Percentiles rank a stretch among this genome's conserved stretches.
Conservation (phyloP, 92 coral and sea anemone species). For the Bergia sp. region DNA sequence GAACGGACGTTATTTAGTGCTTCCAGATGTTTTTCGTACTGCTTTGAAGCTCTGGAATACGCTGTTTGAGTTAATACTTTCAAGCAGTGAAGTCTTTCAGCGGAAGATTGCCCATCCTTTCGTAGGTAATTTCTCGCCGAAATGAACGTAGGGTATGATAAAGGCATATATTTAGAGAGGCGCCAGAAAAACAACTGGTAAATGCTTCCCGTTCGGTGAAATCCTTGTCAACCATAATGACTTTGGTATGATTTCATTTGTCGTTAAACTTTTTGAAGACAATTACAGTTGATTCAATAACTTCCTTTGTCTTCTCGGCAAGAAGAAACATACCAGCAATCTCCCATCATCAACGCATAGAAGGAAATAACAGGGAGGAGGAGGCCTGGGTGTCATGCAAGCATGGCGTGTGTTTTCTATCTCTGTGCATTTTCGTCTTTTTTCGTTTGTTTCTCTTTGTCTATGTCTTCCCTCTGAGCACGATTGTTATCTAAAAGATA, state of each 20-base stretch:
- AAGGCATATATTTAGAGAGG: conserved; percentile 64
- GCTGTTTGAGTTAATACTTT: conserved; percentile 46
- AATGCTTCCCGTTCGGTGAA: conserved; percentile 69
- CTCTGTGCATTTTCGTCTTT: no score
- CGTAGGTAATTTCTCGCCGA: conserved; percentile 58
- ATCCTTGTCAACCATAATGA: conserved; percentile 61
- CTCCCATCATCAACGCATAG: no score
- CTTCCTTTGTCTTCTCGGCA: no score
- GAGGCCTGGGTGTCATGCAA: no score
- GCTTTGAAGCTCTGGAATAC: conserved; percentile 6
- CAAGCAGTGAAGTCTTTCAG: conserved; percentile 57
- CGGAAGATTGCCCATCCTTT: conserved; percentile 53
- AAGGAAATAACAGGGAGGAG: no score
- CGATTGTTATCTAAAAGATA: no score
- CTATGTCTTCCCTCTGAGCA: no score
- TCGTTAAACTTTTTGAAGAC: conserved; percentile 45
- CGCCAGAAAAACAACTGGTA: conserved; percentile 54
- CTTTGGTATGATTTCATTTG: conserved; percentile 48
- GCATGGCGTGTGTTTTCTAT: no score
- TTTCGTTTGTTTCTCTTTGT: no score
- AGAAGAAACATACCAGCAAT: no score
- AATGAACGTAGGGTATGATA: conserved; percentile 56
- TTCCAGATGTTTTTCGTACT: conserved; percentile 15
- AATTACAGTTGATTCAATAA: no score
- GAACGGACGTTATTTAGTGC: not conserved